Evolutionary conservation across 2,797 vertebrate genomes (phyloP), one percentile per base, ranked within the genome.

Genomic region (Tenualosa thibaudeaui): DNA sequence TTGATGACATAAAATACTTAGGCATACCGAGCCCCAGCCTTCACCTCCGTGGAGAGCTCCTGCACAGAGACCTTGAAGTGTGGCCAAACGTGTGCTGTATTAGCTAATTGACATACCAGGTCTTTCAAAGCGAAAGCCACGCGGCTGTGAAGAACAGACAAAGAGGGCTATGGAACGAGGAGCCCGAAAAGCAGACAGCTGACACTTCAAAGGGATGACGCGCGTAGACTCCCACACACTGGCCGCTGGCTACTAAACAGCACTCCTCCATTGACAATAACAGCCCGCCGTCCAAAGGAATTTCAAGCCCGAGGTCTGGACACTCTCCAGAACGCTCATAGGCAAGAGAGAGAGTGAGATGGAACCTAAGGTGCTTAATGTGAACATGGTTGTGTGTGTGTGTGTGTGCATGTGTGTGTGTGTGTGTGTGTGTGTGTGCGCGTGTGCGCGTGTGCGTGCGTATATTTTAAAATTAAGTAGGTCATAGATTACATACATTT

Each of bases 71-170:
- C 90, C 88, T 90, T 90, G 90, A 91, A 89, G 50, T 19, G 0
- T 60, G 75, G 89, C 90, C 89, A 90, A 86, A 88, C 53, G 37
- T 86, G 84, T 82, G 84, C 53, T 60, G 75, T 60, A 6, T 56
- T 86, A 83, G 88, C 84, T 88, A 87, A 91, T 85, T 86, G 85
- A 87, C 87, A 89, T 87, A 88, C 65, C 89, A 88, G 87, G 62
- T 84, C 71, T 75, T 83, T 85, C 81, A 86, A 84, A 86, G 68
- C 83, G 68, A 51, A 81, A 49, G 60, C 49, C 60, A 53, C 31
- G 46, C 62, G 15, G 37, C 31, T 86, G 62, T 86, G 68, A 75
- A 84, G 58, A 78, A 78, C 37, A 46, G 71, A 78, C 71, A 60
- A 82, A 87, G 82, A 65, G 82, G 65, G 50, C 53, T 84, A 84